Evolutionary conservation across 2,113 vertebrate species (phyloP).

Genomic region (Lanius collurio): DNA sequence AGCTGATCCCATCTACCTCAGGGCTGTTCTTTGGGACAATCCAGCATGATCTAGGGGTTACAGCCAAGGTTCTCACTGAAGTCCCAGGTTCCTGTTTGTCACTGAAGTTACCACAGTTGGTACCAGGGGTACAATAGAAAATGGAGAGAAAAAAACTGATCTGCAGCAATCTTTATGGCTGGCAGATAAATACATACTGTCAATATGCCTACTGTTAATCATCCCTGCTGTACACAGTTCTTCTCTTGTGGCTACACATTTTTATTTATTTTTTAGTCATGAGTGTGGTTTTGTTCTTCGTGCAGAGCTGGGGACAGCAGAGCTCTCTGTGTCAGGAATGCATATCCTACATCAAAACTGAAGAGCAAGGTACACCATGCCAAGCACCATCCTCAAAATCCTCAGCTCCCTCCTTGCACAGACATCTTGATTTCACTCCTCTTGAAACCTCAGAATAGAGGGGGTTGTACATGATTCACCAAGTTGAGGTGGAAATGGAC

Average conservation of each 20-base stretch:
- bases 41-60: not conserved
- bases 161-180: not conserved
- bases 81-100: not conserved
- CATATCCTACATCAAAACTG: not conserved
- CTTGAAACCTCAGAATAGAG: not conserved
- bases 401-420: not conserved
- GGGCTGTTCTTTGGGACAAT: not conserved
- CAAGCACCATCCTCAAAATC: not conserved
- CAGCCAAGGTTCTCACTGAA: not conserved
- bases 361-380: not conserved
- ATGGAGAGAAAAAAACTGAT: not conserved
- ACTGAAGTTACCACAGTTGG: not conserved
- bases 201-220: not conserved
- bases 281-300: not conserved
- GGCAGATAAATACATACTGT: not conserved
- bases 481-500: not conserved
- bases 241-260: not conserved
- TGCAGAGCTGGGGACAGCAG: not conserved
- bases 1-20: not conserved
- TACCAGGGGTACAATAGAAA: not conserved
- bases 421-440: not conserved
- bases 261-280: not conserved
- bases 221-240: not conserved
- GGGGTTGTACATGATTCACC: not conserved
- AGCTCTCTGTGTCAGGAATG: not conserved